Conservation (phyloP, 2,888 invertebrate species). For the Lasius platythorax region DNA sequence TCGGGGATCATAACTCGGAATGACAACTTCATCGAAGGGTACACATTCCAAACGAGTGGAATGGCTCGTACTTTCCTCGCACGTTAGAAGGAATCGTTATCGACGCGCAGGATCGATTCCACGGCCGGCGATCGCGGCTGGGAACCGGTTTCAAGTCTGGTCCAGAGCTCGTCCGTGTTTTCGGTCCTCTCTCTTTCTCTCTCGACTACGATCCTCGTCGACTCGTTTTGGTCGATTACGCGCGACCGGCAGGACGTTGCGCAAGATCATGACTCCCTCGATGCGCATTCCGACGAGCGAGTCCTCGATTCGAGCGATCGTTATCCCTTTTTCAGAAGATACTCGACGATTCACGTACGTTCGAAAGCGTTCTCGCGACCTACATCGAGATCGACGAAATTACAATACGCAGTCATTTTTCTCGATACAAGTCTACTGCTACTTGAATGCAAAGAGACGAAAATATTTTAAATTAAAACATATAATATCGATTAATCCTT, state of each 20-base stretch:
- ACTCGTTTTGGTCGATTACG: slow-evolving; percentile 41
- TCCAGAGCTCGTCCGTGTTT: slow-evolving; percentile 45
- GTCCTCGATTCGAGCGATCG: slow-evolving; percentile 17
- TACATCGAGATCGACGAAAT: slow-evolving; percentile 1
- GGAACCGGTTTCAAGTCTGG: slow-evolving; percentile 53
- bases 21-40: slow-evolving; percentile 21
- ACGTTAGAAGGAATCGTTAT: slow-evolving; percentile 58
- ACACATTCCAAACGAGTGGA: slow-evolving; percentile 23
- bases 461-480: not conserved
- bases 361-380: slow-evolving; percentile 19
- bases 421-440: not conserved
- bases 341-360: not conserved
- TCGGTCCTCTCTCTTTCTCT: slow-evolving; percentile 46
- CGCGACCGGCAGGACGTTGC: slow-evolving; percentile 41
- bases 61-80: slow-evolving; percentile 33
- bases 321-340: slow-evolving; percentile 38
- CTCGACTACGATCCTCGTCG: slow-evolving; percentile 12
- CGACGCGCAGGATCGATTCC: slow-evolving; percentile 65
- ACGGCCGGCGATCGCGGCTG: slow-evolving; percentile 28
- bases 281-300: slow-evolving; percentile 18
- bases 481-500: no score
- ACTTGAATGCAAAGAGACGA: not conserved
- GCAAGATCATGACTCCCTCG: slow-evolving; percentile 53
- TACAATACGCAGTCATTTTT: not conserved
- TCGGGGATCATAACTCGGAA: slow-evolving; percentile 17